phyloP scores from a whole-genome alignment of 2,113 vertebrate species.

The Chaetura pelagica region DNA sequence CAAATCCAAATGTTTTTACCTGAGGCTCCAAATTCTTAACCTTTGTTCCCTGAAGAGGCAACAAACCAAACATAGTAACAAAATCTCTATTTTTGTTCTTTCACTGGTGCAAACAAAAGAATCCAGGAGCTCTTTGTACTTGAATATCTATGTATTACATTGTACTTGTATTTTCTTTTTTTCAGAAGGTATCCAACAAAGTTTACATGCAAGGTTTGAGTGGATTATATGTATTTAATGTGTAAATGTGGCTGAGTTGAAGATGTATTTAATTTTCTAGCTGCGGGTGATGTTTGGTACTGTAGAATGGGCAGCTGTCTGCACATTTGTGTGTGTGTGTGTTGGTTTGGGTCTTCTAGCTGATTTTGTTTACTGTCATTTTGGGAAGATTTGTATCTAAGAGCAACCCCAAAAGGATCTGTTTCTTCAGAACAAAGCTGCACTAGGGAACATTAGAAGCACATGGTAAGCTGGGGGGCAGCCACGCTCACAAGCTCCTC shows the following conservation, averaged over 20 bases:
- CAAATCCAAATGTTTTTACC: background rate
- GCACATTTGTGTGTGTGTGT: background rate
- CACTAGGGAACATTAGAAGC: background rate
- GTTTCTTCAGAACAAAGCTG: slow-evolving; percentile 16
- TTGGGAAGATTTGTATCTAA: background rate
- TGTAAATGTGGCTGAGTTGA: slow-evolving; percentile 1
- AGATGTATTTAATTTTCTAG: slow-evolving; percentile 39
- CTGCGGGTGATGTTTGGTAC: background rate
- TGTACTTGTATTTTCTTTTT: background rate
- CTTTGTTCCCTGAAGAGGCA: slow-evolving; percentile 16
- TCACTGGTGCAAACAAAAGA: background rate
- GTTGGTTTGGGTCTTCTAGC: background rate
- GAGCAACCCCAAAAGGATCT: background rate
- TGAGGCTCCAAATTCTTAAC: background rate
- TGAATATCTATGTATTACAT: background rate
- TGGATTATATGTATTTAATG: slow-evolving; percentile 22
- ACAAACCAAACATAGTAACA: background rate
- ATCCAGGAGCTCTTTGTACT: background rate
- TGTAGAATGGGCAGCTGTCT: background rate
- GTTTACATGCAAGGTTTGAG: slow-evolving; percentile 60
- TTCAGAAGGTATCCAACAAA: background rate
- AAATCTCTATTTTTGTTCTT: background rate
- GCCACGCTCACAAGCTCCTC: background rate
- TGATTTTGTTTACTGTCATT: background rate
- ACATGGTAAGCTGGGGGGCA: background rate